Percentiles rank a stretch among this genome's conserved stretches.
phyloP scores from a whole-genome alignment of 64 coral and sea anemone genomes.

The Anthopleura sola region DNA sequence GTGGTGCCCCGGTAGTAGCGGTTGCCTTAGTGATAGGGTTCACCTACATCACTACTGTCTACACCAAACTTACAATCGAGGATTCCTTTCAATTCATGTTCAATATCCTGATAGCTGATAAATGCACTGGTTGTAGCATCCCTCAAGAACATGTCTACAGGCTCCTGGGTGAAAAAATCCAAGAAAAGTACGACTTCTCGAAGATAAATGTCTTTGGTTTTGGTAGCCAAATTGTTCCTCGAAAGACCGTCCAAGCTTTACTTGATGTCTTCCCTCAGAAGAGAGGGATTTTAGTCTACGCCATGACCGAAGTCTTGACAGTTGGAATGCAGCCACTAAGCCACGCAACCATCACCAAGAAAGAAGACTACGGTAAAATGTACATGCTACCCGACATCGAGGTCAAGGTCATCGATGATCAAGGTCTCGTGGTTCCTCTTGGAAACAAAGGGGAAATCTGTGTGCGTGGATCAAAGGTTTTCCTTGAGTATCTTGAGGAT shows the following conservation, averaged over 20 bases:
- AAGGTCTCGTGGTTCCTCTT: constrained; percentile 12
- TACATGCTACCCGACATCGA: constrained; percentile 2
- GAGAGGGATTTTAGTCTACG: constrained; percentile 12
- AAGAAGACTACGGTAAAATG: constrained; percentile 28
- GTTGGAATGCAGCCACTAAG: constrained; percentile 7
- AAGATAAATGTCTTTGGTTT: background rate
- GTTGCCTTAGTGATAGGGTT: background rate
- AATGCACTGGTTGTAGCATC: background rate
- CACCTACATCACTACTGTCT: constrained; percentile 1
- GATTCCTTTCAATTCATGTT: constrained; percentile 15
- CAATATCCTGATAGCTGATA: background rate
- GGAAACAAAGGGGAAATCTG: constrained; percentile 18
- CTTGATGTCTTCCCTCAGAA: background rate
- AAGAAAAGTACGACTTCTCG: constrained; percentile 1
- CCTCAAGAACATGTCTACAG: constrained; percentile 4
- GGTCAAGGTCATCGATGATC: constrained; percentile 20
- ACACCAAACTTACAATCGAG: background rate
- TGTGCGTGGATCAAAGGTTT: constrained; percentile 1
- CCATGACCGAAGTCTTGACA: background rate
- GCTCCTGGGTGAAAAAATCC: background rate
- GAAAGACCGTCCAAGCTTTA: background rate
- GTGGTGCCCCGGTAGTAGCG: background rate
- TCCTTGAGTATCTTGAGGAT: constrained; percentile 20
- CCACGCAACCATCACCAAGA: background rate
- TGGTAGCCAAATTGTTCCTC: background rate